These are phyloP conservation scores for Echinops telfairi DNA, from an alignment of 2,113 vertebrate genomes.

Conservation along the genomic window DNA sequence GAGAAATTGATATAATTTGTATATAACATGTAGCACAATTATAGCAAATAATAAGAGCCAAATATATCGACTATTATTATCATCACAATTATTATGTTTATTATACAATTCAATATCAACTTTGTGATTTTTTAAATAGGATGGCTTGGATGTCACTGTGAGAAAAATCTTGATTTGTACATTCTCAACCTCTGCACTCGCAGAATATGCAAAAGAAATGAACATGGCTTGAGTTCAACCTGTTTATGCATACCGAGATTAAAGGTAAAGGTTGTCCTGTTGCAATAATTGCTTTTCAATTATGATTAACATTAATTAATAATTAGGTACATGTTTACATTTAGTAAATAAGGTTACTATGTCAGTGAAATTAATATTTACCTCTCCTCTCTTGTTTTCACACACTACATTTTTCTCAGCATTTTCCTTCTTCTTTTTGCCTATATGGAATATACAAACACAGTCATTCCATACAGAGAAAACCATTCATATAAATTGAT, in stretches of 20 bases:
- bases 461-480: slow-evolving; percentile 22
- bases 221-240: not conserved
- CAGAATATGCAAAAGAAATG: not conserved
- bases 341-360: not conserved
- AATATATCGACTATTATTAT: too few species aligned
- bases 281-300: not conserved
- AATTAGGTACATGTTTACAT: not conserved
- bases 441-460: not conserved
- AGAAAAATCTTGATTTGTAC: not conserved
- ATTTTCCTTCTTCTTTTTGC: not conserved
- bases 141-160: not conserved
- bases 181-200: not conserved
- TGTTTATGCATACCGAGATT: not conserved
- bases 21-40: not conserved
- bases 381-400: not conserved
- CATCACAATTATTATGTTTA: too few species aligned
- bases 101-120: not conserved
- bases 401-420: not conserved
- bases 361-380: not conserved
- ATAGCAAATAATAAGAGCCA: not conserved
- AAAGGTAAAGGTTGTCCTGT: not conserved
- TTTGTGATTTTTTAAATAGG: slow-evolving; percentile 21
- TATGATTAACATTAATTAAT: not conserved
- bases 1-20: not conserved
- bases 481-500: slow-evolving; percentile 62